These are phyloP conservation scores for Tinea trinotella DNA, from an alignment of 2,888 invertebrate species.

Conservation along the genomic window DNA sequence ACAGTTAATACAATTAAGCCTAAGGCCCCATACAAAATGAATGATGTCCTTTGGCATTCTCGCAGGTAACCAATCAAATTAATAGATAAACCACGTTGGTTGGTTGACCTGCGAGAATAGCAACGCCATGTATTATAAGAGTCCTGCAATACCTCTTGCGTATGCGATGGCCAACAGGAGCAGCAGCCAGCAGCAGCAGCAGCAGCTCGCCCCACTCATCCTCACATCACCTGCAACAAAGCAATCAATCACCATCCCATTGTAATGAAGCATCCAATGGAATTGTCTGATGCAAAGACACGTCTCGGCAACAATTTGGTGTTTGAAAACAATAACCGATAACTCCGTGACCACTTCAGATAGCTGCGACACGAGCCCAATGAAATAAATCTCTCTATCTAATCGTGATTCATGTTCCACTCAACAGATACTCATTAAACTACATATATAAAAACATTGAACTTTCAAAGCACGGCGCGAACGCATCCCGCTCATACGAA, in stretches of 20 bases:
- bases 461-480: background rate
- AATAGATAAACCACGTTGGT: too few species aligned
- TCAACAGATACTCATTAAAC: background rate
- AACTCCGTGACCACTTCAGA: background rate
- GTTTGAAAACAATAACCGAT: background rate
- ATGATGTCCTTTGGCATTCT: too few species aligned
- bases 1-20: too few species aligned
- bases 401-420: background rate
- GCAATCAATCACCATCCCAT: too few species aligned
- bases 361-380: background rate
- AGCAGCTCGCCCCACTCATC: conserved; percentile 59
- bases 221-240: conserved; percentile 67
- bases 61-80: too few species aligned
- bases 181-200: conserved; percentile 22
- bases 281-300: background rate
- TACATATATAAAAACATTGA: background rate
- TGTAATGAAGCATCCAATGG: too few species aligned
- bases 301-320: too few species aligned
- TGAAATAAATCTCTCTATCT: background rate
- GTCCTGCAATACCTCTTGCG: too few species aligned
- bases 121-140: too few species aligned
- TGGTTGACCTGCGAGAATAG: too few species aligned
- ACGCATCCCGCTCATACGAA: background rate
- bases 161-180: too few species aligned
- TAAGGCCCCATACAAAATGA: too few species aligned